Evolutionary conservation across 2,888 invertebrate genomes (phyloP), one percentile per base, ranked within the genome.

Genomic region (Smittia aterrima): DNA sequence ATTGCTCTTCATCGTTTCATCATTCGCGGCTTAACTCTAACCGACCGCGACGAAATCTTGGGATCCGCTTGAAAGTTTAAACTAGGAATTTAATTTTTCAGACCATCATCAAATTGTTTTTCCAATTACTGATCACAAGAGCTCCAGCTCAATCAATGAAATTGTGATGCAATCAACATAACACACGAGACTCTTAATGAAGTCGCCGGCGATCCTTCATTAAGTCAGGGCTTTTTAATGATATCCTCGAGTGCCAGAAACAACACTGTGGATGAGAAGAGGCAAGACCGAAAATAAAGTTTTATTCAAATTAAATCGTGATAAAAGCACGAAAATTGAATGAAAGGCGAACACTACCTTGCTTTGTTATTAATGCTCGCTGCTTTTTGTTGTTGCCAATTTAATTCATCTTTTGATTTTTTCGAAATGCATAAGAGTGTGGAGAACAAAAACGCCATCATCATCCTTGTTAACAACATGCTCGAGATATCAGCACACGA

Each of bases 281-380:
- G 3, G 47, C 47, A 11, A 6, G 11, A n/a, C n/a, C 47, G 11
- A n/a, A 47, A 47, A 38, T n/a, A n/a, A 47, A 6, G 16, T 47
- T 6, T 47, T 47, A 47, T 54, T 70, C 41, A 70, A 70, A 70
- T 70, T 27, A 54, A 70, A 70, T 70, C 70, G 68, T 68, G 68
- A 68, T 68, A 70, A 70, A 70, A 47, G 68, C 16, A 53, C 20
- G 16, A 47, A 68, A 68, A 68, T 41, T 68, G 47, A 68, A 68
- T 68, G 68, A 68, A 66, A 66, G 22, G n/a, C 47, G 16, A 47
- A 47, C 41, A 68, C 68, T 68, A 68, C 68, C 47, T 47, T 68
- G 40, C 68, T 68, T 68, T 66, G 38, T 66, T 68, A 68, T 68
- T 68, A 47, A 38, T 24, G n/a, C 24, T 47, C 41, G 40, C 47